Evolutionary conservation across 2,888 invertebrate genomes (phyloP).

Genomic region (Caenorhabditis panamensis): DNA sequence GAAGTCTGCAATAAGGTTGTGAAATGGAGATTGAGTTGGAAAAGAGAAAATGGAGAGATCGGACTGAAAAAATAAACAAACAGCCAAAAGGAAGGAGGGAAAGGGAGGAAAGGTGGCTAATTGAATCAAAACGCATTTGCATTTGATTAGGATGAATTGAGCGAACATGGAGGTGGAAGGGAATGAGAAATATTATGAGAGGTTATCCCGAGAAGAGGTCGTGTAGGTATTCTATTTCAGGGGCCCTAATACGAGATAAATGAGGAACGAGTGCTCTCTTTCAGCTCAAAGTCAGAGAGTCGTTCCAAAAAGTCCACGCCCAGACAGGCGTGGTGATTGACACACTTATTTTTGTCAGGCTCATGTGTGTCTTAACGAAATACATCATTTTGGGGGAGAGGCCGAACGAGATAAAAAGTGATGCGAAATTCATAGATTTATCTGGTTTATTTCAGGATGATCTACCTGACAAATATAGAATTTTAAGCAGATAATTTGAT

Average conservation of each 20-base stretch:
- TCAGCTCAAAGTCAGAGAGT: neutral
- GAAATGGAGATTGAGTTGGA: neutral
- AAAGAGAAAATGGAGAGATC: neutral
- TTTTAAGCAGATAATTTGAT: slow-evolving; percentile 61
- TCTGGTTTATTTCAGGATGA: slow-evolving; percentile 59
- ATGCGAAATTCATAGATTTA: slow-evolving; percentile 51
- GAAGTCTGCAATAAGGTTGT: neutral
- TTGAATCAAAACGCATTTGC: slow-evolving; percentile 45
- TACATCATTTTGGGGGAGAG: slow-evolving; percentile 30
- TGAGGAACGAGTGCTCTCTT: slow-evolving; percentile 2
- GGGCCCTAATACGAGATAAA: slow-evolving; percentile 16
- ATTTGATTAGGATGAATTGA: slow-evolving; percentile 12
- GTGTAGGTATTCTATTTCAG: slow-evolving; percentile 35
- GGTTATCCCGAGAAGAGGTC: neutral
- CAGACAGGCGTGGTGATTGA: slow-evolving; percentile 45
- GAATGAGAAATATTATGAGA: slow-evolving; percentile 16
- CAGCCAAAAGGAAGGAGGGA: slow-evolving; percentile 1
- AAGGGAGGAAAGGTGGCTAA: slow-evolving; percentile 31
- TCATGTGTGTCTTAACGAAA: slow-evolving; percentile 30
- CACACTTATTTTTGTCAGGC: slow-evolving; percentile 36
- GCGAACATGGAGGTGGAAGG: slow-evolving; percentile 2
- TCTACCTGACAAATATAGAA: slow-evolving; percentile 59
- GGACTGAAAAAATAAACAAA: neutral
- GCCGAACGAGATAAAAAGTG: slow-evolving; percentile 33
- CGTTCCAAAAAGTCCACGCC: slow-evolving; percentile 37